A percentile compares a stretch with the other conserved stretches of the same genome.
phyloP scores from a whole-genome alignment of 2,113 vertebrate genomes.

The Laticauda laticaudata region DNA sequence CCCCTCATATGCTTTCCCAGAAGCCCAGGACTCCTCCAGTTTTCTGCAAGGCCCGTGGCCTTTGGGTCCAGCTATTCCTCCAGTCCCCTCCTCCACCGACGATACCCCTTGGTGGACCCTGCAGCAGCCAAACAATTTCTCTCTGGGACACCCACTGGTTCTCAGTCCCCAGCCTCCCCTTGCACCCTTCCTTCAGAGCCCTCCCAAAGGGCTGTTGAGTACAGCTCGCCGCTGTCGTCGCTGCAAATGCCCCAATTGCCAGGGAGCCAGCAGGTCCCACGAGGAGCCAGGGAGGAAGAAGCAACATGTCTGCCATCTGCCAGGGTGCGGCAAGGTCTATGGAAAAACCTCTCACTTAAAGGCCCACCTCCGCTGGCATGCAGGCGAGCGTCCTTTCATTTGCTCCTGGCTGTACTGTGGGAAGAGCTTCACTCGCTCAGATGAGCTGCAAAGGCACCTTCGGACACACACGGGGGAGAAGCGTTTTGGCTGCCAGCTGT shows the following conservation, averaged over 20 bases:
- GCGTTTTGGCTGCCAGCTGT: constrained; percentile 82
- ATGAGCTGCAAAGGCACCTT: constrained; percentile 85
- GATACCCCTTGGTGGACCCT: constrained; percentile 84
- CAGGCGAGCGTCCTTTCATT: constrained; percentile 83
- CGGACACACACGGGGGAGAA: constrained; percentile 86
- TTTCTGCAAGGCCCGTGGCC: constrained; percentile 75
- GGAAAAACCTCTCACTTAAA: constrained; percentile 88
- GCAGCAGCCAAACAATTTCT: constrained; percentile 74
- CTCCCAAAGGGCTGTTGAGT: constrained; percentile 78
- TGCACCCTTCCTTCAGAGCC: constrained; percentile 78
- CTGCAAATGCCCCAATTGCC: constrained; percentile 85
- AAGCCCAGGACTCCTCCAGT: constrained; percentile 77
- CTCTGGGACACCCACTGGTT: constrained; percentile 76
- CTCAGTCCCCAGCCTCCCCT: constrained; percentile 81
- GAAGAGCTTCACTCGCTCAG: constrained; percentile 85
- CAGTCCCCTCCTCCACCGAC: constrained; percentile 65
- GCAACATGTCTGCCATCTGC: constrained; percentile 83
- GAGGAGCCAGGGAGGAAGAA: constrained; percentile 80
- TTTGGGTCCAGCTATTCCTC: constrained; percentile 63
- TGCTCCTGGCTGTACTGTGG: constrained; percentile 89
- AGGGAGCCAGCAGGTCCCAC: constrained; percentile 61
- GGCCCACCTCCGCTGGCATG: constrained; percentile 86
- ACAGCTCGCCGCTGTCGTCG: constrained; percentile 80
- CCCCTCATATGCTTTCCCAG: constrained; percentile 72
- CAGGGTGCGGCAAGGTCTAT: constrained; percentile 84